These are phyloP conservation scores for Rhopalosiphum padi DNA, from an alignment of 1,140 invertebrate species.

Conservation along the genomic window DNA sequence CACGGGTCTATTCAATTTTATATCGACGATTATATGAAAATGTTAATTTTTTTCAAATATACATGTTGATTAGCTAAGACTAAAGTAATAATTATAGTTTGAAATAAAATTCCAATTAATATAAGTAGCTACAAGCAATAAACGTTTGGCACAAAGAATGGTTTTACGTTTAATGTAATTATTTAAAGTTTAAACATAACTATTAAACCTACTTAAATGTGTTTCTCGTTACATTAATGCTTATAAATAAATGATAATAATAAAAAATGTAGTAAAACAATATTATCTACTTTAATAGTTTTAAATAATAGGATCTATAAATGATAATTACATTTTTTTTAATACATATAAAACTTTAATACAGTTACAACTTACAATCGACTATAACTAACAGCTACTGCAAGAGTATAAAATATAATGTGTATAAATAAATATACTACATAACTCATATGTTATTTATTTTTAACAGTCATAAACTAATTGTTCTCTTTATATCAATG, in stretches of 20 bases:
- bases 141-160: not conserved
- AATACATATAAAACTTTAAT: not conserved
- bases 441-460: not conserved
- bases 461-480: too few relatives aligned
- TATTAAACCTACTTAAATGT: not conserved
- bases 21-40: not conserved
- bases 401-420: not conserved
- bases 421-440: not conserved
- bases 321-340: not conserved
- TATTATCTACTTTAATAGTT: not conserved
- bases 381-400: not conserved
- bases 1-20: not conserved
- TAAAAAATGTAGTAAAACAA: not conserved
- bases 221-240: not conserved
- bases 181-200: constrained; percentile 18
- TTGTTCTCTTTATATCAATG: not conserved
- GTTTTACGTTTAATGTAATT: not conserved
- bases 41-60: not conserved
- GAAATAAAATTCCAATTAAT: not conserved
- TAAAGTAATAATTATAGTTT: not conserved
- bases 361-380: not conserved
- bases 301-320: not conserved
- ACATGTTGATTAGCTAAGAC: not conserved
- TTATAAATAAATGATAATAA: not conserved
- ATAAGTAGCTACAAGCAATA: not conserved